phyloP scores from a whole-genome alignment of 2,888 invertebrate genomes.

The Rhyacophila evoluta region DNA sequence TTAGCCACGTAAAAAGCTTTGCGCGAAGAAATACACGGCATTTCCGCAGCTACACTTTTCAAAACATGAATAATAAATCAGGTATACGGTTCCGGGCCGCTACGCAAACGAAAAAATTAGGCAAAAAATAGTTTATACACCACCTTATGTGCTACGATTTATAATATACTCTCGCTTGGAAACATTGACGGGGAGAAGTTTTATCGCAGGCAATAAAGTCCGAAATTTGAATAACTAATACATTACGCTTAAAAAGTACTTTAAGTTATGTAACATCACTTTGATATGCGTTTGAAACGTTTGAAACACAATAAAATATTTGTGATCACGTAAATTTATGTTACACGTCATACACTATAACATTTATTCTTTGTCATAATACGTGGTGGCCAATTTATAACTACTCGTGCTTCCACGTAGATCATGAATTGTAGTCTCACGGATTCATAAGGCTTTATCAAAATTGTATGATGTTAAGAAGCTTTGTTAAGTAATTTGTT shows the following conservation, averaged over 20 bases:
- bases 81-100: conserved; percentile 39
- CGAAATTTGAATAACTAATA: conserved; percentile 27
- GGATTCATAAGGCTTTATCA: too few species aligned
- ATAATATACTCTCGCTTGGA: background rate
- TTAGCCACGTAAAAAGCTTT: conserved; percentile 36
- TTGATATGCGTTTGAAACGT: too few species aligned
- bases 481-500: too few species aligned
- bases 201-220: conserved; percentile 25
- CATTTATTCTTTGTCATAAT: too few species aligned
- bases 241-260: background rate
- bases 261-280: background rate
- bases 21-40: conserved; percentile 40
- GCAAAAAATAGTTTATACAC: conserved; percentile 25
- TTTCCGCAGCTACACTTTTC: conserved; percentile 46
- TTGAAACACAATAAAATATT: too few species aligned
- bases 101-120: conserved; percentile 29
- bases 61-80: conserved; percentile 52
- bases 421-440: too few species aligned
- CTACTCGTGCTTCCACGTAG: too few species aligned
- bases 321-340: too few species aligned
- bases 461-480: too few species aligned
- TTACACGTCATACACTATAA: too few species aligned
- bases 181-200: conserved; percentile 26
- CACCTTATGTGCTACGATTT: conserved; percentile 2
- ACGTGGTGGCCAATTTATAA: too few species aligned